phyloP scores from a whole-genome alignment of 1,140 invertebrate genomes.

The Littorina saxatilis region DNA sequence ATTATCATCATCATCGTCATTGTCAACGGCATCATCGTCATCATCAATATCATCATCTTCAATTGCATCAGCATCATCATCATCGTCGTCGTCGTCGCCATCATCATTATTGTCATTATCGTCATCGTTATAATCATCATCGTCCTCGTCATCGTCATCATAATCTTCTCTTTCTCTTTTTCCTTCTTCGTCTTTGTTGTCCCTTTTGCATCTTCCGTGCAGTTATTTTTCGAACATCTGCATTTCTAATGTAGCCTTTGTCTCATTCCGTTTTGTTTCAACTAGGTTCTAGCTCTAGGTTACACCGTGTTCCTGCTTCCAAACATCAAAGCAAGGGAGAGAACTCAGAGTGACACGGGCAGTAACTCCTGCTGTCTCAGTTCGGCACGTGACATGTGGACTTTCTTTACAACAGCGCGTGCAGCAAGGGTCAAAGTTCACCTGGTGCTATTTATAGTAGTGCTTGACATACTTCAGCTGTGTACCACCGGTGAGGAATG shows the following conservation, averaged over 20 bases:
- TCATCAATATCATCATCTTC: no score
- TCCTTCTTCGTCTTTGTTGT: background rate
- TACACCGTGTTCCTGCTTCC: slow-evolving; percentile 73
- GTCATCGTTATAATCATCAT: no score
- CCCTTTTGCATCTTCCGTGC: background rate
- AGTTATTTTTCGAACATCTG: background rate
- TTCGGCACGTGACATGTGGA: slow-evolving; percentile 35
- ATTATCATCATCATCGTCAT: no score
- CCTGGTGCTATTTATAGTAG: slow-evolving; percentile 66
- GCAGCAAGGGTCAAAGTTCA: slow-evolving; percentile 60
- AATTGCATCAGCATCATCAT: no score
- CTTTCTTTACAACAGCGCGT: slow-evolving; percentile 65
- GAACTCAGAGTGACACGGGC: no score
- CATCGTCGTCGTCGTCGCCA: no score
- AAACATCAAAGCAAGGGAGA: slow-evolving; percentile 40
- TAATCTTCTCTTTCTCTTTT: background rate
- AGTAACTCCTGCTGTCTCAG: background rate
- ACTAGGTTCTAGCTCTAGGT: slow-evolving; percentile 65
- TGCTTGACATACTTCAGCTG: slow-evolving; percentile 41
- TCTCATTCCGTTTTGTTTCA: background rate
- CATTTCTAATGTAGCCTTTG: background rate
- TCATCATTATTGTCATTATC: no score
- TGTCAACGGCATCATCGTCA: no score
- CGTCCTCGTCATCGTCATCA: no score
- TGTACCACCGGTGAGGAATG: slow-evolving; percentile 43